These are phyloP conservation scores for Lasioglossum calceatum DNA, from an alignment of 2,888 invertebrate genomes.

Conservation along the genomic window DNA sequence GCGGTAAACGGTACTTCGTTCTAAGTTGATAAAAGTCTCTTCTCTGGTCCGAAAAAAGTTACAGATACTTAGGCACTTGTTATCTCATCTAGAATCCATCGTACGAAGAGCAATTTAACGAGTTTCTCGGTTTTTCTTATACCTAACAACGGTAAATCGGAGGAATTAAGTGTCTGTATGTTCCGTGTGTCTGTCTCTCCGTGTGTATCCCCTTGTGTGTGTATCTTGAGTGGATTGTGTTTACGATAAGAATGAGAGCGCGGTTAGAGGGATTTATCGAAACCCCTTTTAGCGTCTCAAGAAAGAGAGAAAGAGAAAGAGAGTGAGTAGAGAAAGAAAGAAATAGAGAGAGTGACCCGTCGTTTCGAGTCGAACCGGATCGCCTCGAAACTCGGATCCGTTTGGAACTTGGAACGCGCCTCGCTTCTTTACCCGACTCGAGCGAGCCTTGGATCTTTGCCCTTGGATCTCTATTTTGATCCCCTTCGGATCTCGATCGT, in stretches of 20 bases:
- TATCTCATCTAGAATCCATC: constrained; percentile 80
- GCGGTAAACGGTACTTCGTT: constrained; percentile 76
- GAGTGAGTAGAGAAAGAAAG: background rate
- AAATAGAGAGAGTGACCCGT: background rate
- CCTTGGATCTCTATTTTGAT: background rate
- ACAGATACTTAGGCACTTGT: constrained; percentile 84
- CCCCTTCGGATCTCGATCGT: background rate
- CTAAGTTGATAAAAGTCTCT: constrained; percentile 83
- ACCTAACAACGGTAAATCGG: constrained; percentile 65
- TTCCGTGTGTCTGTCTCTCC: background rate
- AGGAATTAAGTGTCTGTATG: constrained; percentile 38
- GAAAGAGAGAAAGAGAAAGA: background rate
- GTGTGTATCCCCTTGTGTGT: background rate
- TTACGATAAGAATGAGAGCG: constrained; percentile 10
- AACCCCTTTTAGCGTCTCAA: background rate
- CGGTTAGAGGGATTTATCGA: background rate
- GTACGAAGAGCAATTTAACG: constrained; percentile 73
- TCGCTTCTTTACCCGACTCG: background rate
- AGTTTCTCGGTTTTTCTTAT: constrained; percentile 66
- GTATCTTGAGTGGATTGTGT: background rate
- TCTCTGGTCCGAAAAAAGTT: constrained; percentile 84
- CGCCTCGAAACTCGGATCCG: background rate
- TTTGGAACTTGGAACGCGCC: background rate
- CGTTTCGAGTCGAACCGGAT: background rate
- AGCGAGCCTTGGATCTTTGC: background rate